A percentile compares a stretch with the other conserved stretches of the same genome.
Conservation (phyloP, 2,888 invertebrate species). For the Tigriopus californicus region DNA sequence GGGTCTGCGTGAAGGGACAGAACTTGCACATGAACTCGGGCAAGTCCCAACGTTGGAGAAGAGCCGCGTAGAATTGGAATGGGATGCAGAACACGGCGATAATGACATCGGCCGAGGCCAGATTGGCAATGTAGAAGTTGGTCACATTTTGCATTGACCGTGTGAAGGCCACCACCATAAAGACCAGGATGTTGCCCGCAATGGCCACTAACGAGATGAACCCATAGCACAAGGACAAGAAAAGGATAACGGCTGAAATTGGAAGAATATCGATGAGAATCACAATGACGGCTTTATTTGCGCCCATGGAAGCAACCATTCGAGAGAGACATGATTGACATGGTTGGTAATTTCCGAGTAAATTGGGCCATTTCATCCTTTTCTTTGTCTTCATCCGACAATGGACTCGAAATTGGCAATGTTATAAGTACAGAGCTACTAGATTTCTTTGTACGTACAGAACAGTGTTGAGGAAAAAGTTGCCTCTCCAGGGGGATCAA, state of each 20-base stretch:
- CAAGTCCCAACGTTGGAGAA: conserved; percentile 65
- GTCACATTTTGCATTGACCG: conserved; percentile 59
- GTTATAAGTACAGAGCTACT: too few relatives aligned
- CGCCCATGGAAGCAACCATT: too few relatives aligned
- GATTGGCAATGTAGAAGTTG: conserved; percentile 56
- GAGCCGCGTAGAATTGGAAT: conserved; percentile 55
- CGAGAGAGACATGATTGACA: too few relatives aligned
- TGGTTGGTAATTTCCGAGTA: too few relatives aligned
- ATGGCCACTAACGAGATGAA: conserved; percentile 60
- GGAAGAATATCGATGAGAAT: too few relatives aligned
- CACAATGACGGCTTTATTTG: too few relatives aligned
- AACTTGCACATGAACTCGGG: conserved; percentile 71
- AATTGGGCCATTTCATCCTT: too few relatives aligned
- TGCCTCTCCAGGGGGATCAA: too few relatives aligned
- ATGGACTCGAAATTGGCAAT: too few relatives aligned
- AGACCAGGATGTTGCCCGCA: conserved; percentile 61
- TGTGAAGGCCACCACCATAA: conserved; percentile 57
- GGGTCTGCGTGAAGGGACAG: conserved; percentile 65
- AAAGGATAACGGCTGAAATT: conserved; percentile 40
- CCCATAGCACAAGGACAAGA: conserved; percentile 59
- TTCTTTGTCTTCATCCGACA: too few relatives aligned
- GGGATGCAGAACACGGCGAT: conserved; percentile 29
- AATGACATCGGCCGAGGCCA: conserved; percentile 29
- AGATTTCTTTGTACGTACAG: too few relatives aligned
- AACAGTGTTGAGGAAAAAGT: too few relatives aligned